Conservation (phyloP, 2,113 vertebrate species). For the Ceuthmochares aereus region DNA sequence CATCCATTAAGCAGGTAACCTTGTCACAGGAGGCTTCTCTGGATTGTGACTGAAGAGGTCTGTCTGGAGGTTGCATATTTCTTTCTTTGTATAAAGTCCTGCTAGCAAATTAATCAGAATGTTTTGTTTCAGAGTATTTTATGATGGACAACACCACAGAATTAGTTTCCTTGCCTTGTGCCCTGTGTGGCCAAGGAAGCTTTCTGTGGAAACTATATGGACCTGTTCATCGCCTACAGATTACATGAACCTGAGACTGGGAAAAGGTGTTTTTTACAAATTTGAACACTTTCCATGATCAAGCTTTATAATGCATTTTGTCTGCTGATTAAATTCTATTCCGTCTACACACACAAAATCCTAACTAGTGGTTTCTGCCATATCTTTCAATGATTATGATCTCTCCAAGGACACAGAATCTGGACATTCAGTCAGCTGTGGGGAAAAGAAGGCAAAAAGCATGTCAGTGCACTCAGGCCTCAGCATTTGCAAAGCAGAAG, state of each 20-base stretch:
- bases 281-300: neutral
- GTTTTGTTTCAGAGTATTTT: neutral
- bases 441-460: neutral
- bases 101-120: rapidly evolving
- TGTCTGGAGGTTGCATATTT: neutral
- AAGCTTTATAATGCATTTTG: neutral
- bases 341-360: neutral
- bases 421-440: neutral
- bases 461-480: neutral
- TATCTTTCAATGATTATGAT: neutral
- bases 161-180: neutral
- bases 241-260: neutral
- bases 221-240: neutral
- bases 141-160: neutral
- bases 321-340: neutral
- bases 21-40: too few species aligned
- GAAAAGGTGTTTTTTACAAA: neutral
- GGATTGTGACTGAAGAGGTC: neutral
- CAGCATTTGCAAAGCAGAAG: neutral
- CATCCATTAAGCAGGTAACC: too few species aligned
- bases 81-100: neutral
- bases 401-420: neutral
- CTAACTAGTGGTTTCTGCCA: neutral
- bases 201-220: neutral
- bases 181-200: neutral